Conservation (phyloP, 2,888 invertebrate genomes). For the Hyposoter didymator region DNA sequence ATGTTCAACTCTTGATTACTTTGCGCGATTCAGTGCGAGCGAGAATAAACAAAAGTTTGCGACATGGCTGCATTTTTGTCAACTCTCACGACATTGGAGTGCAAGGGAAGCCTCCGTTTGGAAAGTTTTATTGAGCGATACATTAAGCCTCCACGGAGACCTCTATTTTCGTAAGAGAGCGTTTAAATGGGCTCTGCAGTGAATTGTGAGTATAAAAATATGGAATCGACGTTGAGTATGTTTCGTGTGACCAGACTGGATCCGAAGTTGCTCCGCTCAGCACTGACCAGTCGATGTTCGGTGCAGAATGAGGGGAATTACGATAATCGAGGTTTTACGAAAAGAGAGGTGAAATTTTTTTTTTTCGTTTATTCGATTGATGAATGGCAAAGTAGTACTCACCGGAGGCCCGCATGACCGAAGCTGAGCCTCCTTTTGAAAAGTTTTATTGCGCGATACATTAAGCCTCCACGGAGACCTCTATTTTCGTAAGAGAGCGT, state of each 20-base stretch:
- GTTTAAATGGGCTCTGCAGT: no score
- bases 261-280: no score
- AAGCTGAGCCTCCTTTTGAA: no score
- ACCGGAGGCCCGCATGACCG: slow-evolving; percentile 95
- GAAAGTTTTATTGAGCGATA: slow-evolving; percentile 21
- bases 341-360: slow-evolving; percentile 17
- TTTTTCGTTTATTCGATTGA: slow-evolving; percentile 6
- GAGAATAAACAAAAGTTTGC: slow-evolving; percentile 12
- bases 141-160: background rate
- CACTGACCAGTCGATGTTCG: no score
- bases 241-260: no score
- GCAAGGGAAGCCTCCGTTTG: background rate
- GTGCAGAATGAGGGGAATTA: no score
- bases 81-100: slow-evolving; percentile 30
- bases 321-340: no score
- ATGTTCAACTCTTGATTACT: slow-evolving; percentile 57
- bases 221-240: no score
- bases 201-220: no score
- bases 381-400: slow-evolving; percentile 80
- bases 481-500: no score
- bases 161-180: no score
- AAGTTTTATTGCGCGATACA: slow-evolving; percentile 24
- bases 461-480: no score
- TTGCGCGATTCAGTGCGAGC: slow-evolving; percentile 32
- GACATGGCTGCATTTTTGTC: slow-evolving; percentile 20